These are phyloP conservation scores for Pseudococcus viburni DNA, from an alignment of 2,888 invertebrate species.

Conservation along the genomic window DNA sequence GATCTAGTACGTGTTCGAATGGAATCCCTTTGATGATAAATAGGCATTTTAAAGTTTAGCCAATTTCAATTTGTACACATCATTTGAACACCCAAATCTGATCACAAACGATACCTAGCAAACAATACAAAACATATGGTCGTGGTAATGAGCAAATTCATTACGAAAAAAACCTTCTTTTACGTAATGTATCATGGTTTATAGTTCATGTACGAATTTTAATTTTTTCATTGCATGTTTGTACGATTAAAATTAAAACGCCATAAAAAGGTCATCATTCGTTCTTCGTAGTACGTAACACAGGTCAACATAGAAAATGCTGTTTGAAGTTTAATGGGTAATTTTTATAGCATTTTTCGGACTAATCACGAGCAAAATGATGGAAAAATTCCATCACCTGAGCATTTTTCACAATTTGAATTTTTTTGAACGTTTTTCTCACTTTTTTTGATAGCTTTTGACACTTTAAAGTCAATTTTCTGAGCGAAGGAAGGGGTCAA, in stretches of 20 bases:
- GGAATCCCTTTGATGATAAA: conserved; percentile 7
- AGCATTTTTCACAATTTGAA: no score
- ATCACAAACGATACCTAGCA: background rate
- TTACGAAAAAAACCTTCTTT: background rate
- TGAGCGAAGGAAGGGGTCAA: no score
- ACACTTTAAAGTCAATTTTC: no score
- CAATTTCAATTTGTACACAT: conserved; percentile 30
- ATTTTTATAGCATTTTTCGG: no score
- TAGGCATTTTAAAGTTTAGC: conserved; percentile 4
- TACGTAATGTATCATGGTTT: background rate
- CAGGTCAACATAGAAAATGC: no score
- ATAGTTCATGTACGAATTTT: background rate
- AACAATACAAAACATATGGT: conserved; percentile 56
- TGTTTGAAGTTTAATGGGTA: no score
- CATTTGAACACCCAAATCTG: conserved; percentile 26
- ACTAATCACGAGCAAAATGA: no score
- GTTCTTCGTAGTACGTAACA: background rate
- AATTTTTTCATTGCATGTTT: conserved; percentile 33
- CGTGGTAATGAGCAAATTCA: conserved; percentile 45
- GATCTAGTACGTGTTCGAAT: background rate
- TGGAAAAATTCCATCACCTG: no score
- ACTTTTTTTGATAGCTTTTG: no score
- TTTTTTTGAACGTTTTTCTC: no score
- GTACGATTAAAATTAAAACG: conserved; percentile 3
- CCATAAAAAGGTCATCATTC: conserved; percentile 5